Conservation (phyloP, 2,888 invertebrate genomes). For the Aspidiotus destructor region DNA sequence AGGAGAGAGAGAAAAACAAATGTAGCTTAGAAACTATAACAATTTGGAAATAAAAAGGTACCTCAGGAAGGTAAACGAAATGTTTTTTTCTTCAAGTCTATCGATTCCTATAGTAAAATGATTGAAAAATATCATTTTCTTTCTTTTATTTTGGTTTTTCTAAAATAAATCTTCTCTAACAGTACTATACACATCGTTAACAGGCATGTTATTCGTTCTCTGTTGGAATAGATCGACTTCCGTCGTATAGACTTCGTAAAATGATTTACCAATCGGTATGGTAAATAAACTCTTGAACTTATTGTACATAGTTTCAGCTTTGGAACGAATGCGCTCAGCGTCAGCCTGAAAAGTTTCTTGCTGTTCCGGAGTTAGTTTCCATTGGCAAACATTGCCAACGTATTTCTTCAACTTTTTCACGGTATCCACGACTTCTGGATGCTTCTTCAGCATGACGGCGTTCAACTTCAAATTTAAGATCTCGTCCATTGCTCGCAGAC, state of each 20-base stretch:
- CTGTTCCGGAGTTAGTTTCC: constrained; percentile 57
- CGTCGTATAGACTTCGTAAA: constrained; percentile 62
- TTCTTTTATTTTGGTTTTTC: too few relatives aligned
- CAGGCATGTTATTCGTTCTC: constrained; percentile 52
- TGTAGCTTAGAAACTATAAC: too few relatives aligned
- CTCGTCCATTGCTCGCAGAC: constrained; percentile 59
- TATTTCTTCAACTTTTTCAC: constrained; percentile 56
- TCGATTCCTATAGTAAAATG: too few relatives aligned
- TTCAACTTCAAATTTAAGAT: constrained; percentile 52
- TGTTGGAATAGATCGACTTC: constrained; percentile 58
- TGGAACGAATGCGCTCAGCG: constrained; percentile 51
- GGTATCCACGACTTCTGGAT: constrained; percentile 67
- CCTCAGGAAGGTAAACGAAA: too few relatives aligned
- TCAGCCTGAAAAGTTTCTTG: constrained; percentile 41
- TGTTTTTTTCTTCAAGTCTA: too few relatives aligned
- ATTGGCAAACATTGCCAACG: constrained; percentile 65
- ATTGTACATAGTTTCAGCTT: constrained; percentile 54
- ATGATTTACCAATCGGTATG: constrained; percentile 53
- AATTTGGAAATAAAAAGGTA: too few relatives aligned
- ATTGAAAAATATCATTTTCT: too few relatives aligned
- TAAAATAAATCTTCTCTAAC: constrained; percentile 7
- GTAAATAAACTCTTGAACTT: constrained; percentile 53
- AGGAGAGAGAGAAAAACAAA: too few relatives aligned
- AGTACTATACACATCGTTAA: constrained; percentile 52
- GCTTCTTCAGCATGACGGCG: constrained; percentile 68